These are phyloP conservation scores for Lasioglossum pauxillum DNA, from an alignment of 2,888 invertebrate species.

Conservation along the genomic window DNA sequence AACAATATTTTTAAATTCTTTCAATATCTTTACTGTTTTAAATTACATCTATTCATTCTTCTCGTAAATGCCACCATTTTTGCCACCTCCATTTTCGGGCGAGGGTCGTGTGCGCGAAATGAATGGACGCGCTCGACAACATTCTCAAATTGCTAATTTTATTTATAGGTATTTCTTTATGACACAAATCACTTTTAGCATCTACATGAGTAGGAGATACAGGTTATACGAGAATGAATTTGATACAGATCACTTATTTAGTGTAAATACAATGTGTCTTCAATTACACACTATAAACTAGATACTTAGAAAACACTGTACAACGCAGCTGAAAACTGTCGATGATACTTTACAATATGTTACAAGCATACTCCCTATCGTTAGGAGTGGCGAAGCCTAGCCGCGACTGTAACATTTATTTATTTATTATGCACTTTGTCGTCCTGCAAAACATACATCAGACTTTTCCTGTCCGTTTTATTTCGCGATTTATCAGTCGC, in stretches of 20 bases:
- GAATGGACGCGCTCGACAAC: constrained; percentile 73
- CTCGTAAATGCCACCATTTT: no score
- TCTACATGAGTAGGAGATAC: constrained; percentile 84
- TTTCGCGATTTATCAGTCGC: constrained; percentile 29
- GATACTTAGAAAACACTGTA: constrained; percentile 85
- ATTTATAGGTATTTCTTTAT: constrained; percentile 82
- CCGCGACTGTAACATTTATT: constrained; percentile 38
- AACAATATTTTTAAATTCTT: no score
- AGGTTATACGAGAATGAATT: constrained; percentile 84
- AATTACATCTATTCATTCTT: no score
- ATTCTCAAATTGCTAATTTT: constrained; percentile 84
- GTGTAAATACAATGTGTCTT: constrained; percentile 84
- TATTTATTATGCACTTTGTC: constrained; percentile 1
- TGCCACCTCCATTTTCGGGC: background rate
- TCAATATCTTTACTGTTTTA: no score
- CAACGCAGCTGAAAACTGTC: constrained; percentile 84
- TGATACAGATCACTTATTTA: constrained; percentile 84
- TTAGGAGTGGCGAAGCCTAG: constrained; percentile 68
- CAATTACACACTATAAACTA: constrained; percentile 84
- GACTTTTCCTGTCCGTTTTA: background rate
- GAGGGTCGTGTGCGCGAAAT: constrained; percentile 12
- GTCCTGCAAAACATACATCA: background rate
- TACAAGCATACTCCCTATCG: constrained; percentile 79
- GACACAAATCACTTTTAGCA: constrained; percentile 85
- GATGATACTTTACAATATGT: constrained; percentile 84